Evolutionary conservation across 2,797 vertebrate genomes (phyloP), one percentile per base, ranked within the genome.

Genomic region (Tragelaphus eurycerus): DNA sequence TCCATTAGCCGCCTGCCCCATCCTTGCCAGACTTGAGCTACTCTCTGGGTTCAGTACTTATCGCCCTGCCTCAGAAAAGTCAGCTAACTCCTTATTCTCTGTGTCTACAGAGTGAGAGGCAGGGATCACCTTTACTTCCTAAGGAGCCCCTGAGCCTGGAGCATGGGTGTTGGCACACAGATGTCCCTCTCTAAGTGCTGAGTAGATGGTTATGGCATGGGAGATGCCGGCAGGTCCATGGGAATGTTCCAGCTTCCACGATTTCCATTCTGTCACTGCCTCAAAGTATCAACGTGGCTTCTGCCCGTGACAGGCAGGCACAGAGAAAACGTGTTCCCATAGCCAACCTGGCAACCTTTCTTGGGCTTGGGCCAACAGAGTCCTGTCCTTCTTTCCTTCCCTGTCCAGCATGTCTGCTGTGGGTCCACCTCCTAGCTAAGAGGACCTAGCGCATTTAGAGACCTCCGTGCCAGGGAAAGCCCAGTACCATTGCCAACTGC

Each of bases 321-420:
- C 94, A 76, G 71, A 84, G 83, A 85, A 95, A 90, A 96, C 96
- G 90, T 38, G 38, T 55, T 54, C 93, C 90, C 86, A 60, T 83
- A 93, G 95, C 83, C 97, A 98, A 96, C 89, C 97, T 97, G 97
- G 57, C 86, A 98, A 97, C 95, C 46, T 94, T 52, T 97, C 81
- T 50, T 97, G 94, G 95, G 86, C 55, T 95, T 60, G 4, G 17
- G 82, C 94, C 97, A 97, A 83, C 52, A 79, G 55, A 89, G 31
- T 95, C 31, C 64, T 59, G 97, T 95, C 96, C 95, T 97, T 89
- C 92, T 43, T 96, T 95, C 96, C 84, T 96, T 90, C 93, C 94
- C 88, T 86, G 92, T 92, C 92, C 95, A 88, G 86, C n/a, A 31
- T 97, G 67, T 94, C 67, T 85, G 92, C 95, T 84, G 3, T 96